These are phyloP conservation scores for Heliconius erato DNA, from an alignment of 2,888 invertebrate species.

Conservation along the genomic window DNA sequence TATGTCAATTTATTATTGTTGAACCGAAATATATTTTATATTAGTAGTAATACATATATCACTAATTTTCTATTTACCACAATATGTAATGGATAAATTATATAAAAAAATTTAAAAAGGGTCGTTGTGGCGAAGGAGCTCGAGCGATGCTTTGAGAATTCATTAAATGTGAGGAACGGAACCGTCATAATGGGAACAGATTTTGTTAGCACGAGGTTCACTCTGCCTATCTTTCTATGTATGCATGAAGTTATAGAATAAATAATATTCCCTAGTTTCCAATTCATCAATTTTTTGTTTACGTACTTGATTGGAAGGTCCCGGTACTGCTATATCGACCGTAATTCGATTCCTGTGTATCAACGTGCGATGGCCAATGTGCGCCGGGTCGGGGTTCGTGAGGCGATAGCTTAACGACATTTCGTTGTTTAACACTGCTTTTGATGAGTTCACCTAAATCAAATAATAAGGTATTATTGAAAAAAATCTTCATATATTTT, in stretches of 20 bases:
- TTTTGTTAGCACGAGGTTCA: too few species aligned
- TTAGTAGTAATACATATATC: not conserved
- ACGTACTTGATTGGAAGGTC: constrained; percentile 73
- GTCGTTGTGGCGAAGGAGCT: too few species aligned
- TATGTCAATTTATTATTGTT: too few species aligned
- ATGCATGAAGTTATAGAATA: too few species aligned
- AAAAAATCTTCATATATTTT: not conserved
- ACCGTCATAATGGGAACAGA: too few species aligned
- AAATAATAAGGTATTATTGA: not conserved
- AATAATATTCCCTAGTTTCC: not conserved
- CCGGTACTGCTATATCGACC: constrained; percentile 81
- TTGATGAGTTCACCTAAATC: constrained; percentile 90
- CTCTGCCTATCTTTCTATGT: too few species aligned
- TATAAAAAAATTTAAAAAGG: too few species aligned
- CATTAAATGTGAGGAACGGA: too few species aligned
- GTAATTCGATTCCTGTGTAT: constrained; percentile 72
- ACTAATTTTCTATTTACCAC: too few species aligned
- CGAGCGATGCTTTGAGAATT: too few species aligned
- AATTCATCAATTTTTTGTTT: not conserved
- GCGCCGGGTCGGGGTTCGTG: constrained; percentile 82
- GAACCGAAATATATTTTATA: not conserved
- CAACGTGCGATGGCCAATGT: constrained; percentile 69
- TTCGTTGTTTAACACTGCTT: constrained; percentile 93
- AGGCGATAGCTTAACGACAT: constrained; percentile 87
- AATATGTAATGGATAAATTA: too few species aligned